Evolutionary conservation across 1,140 invertebrate genomes (phyloP).

Genomic region (Acromyrmex charruanus): DNA sequence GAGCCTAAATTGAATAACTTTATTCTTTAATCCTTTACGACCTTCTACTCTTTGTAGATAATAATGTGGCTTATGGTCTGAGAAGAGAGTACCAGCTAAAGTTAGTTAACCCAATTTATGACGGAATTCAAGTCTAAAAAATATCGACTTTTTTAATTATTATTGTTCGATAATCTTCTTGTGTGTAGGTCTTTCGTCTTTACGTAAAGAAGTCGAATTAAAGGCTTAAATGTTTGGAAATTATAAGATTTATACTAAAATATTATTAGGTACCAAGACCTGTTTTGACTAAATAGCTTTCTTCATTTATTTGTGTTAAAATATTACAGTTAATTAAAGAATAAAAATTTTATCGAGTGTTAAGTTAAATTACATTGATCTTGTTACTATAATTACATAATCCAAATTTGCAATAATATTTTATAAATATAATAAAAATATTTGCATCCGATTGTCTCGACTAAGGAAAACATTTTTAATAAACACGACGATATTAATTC

Average conservation of each 20-base stretch:
- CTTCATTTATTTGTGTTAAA: neutral
- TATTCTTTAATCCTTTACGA: slow-evolving; percentile 20
- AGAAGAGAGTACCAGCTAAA: slow-evolving; percentile 13
- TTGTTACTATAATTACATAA: neutral
- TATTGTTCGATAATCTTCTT: neutral
- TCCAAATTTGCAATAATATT: neutral
- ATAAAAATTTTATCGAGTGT: neutral
- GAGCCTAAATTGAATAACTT: neutral
- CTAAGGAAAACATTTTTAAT: neutral
- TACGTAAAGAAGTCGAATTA: neutral
- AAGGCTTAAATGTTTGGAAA: neutral
- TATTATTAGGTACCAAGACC: too few species aligned
- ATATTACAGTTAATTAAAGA: neutral
- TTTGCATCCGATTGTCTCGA: neutral
- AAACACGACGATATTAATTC: neutral
- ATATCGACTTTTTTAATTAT: neutral
- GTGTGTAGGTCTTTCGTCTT: neutral
- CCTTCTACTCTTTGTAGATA: slow-evolving; percentile 16
- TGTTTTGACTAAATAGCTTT: too few species aligned
- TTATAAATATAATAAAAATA: neutral
- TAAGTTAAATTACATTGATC: neutral
- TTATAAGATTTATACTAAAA: too few species aligned
- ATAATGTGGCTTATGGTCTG: neutral
- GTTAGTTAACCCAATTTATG: slow-evolving; percentile 8
- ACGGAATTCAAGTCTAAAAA: neutral